Conservation (phyloP, 2,113 vertebrate species). For the Cepphus grylle region DNA sequence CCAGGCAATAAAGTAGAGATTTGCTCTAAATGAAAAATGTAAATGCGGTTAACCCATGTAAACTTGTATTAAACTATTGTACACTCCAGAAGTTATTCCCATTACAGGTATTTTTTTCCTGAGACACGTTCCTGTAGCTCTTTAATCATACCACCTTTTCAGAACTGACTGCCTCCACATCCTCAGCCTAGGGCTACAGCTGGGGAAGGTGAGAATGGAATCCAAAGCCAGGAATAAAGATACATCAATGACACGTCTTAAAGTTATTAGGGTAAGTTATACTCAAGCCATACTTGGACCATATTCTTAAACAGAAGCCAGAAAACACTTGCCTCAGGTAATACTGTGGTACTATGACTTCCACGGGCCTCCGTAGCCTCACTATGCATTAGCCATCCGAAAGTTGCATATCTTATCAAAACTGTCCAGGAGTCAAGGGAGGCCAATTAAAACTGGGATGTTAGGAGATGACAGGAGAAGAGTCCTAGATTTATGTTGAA, state of each 20-base stretch:
- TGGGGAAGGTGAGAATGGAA: not conserved
- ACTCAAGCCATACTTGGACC: not conserved
- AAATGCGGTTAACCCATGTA: not conserved
- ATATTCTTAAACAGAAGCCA: not conserved
- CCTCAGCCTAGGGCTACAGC: not conserved
- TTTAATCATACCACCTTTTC: not conserved
- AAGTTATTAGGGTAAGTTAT: not conserved
- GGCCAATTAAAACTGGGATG: not conserved
- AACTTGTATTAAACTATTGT: not conserved
- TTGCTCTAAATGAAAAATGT: not conserved
- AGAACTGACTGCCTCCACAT: not conserved
- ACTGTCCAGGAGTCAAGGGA: not conserved
- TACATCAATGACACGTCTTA: not conserved
- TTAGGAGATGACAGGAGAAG: not conserved
- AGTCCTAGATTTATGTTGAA: not conserved
- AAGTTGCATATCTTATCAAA: not conserved
- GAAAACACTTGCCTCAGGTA: not conserved
- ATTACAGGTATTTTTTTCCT: not conserved
- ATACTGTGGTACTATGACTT: not conserved
- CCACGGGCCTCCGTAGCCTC: not conserved
- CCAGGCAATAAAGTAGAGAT: not conserved
- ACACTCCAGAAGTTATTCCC: not conserved
- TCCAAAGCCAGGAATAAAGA: not conserved
- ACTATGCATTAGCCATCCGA: fast-evolving
- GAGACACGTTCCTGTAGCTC: not conserved